Percentiles rank a stretch among this genome's conserved stretches.
Evolutionary conservation across 2,888 invertebrate genomes (phyloP).

Genomic region (Hemicrepidius hirtus): DNA sequence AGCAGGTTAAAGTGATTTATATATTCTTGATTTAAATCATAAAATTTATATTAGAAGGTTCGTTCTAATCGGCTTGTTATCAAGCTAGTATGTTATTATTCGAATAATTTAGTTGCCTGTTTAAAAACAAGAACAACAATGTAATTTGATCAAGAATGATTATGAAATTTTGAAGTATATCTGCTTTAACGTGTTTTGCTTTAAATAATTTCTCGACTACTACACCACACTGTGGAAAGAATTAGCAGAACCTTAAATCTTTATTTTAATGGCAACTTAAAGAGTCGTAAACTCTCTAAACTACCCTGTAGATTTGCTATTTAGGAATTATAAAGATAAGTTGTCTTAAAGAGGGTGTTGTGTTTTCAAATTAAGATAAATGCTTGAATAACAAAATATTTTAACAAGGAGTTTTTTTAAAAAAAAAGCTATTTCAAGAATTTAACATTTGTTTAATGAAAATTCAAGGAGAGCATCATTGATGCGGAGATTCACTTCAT

Average conservation of each 20-base stretch:
- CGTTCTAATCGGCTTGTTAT: constrained; percentile 25
- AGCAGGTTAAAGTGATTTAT: constrained; percentile 27
- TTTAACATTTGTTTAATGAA: too few relatives aligned
- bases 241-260: constrained; percentile 13
- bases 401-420: neutral
- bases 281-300: constrained; percentile 16
- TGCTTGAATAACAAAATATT: neutral
- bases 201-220: neutral
- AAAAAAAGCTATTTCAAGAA: too few relatives aligned
- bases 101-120: constrained; percentile 2
- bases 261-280: constrained; percentile 16
- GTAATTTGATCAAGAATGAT: too few relatives aligned
- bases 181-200: too few relatives aligned
- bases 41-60: constrained; percentile 9
- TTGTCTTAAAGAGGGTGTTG: constrained; percentile 1
- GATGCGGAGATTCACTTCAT: too few relatives aligned
- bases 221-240: neutral
- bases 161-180: too few relatives aligned
- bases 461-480: too few relatives aligned
- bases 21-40: constrained; percentile 17
- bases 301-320: constrained; percentile 4
- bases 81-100: constrained; percentile 8
- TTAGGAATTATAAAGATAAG: constrained; percentile 26
- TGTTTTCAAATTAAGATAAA: neutral
- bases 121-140: neutral